Base-by-base conservation (phyloP, 1,140 invertebrate species). In the Eubasilissa regina region DNA sequence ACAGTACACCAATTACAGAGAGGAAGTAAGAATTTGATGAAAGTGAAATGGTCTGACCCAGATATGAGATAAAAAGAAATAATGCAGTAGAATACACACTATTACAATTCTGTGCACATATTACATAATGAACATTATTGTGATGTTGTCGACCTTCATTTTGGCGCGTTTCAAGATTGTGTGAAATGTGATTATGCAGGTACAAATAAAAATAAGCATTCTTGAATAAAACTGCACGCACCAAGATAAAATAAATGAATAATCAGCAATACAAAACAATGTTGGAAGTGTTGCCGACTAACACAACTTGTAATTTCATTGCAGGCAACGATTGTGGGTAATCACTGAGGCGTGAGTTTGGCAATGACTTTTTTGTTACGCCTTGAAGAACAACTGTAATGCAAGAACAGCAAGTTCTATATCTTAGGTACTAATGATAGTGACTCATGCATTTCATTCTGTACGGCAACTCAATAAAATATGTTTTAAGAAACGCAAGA, bases 1-100 rank as follows among this genome's bases (percentile, higher is more conserved):
- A 64, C 66, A 48, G 4, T 48, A 45, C 48, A 35, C 66, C 66
- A 70, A 70, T 70, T 70, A 70, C 47, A 51, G 17, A 51, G 66
- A 70, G 66, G 66, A 70, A 70, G 66, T 70, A 19, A 21, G 15
- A 47, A 48, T 51, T 70, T 70, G 66, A 70, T 70, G 66, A 70
- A 70, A 70, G 66, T 25, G 45, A 70, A 51, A 70, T 12, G 48
- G 45, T 12, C 66, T 25, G 45, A 70, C 58, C 58, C 21, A 62
- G n/a, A 70, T 70, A 12, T 25, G 45, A 17, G 44, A 70, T 48
- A 48, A 51, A 51, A 70, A 51, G 9, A 15, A 8, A 25, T 3
- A 62, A 35, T 21, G 45, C 12, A 70, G 47, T 70, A 11, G 9
- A 19, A 70, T 70, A 13, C 45, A 51, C 15, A 44, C 35, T 43